phyloP scores from a whole-genome alignment of 2,888 invertebrate genomes.

The Serrognathus titanus region DNA sequence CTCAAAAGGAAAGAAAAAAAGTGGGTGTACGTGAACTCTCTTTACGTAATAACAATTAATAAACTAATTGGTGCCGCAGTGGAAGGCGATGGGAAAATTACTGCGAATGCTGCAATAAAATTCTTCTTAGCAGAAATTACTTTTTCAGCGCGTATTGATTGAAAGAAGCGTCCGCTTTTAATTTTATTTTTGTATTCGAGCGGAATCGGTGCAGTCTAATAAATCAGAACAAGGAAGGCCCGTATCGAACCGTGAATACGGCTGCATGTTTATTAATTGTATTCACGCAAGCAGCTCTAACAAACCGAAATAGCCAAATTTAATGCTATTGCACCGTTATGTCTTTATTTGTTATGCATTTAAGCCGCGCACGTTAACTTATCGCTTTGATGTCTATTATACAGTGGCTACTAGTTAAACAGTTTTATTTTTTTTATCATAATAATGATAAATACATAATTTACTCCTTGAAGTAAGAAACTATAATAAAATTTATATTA shows the following conservation, averaged over 20 bases:
- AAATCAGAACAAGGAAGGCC: constrained; percentile 39
- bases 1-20: no score
- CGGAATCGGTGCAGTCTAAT: constrained; percentile 44
- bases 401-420: no score
- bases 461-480: no score
- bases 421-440: no score
- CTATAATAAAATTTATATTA: no score
- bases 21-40: neutral
- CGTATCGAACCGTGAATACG: constrained; percentile 39
- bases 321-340: constrained; percentile 13
- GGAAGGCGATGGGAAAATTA: neutral
- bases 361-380: neutral
- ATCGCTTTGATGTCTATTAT: neutral
- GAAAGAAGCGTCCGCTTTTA: constrained; percentile 27
- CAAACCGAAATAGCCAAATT: constrained; percentile 17
- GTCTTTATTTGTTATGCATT: constrained; percentile 7
- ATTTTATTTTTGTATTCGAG: constrained; percentile 32
- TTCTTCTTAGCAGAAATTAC: constrained; percentile 14
- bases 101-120: neutral
- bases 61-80: neutral
- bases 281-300: constrained; percentile 37
- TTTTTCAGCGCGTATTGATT: constrained; percentile 30
- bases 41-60: neutral
- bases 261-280: constrained; percentile 44
- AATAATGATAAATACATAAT: no score